phyloP scores from a whole-genome alignment of 35 echinoderm and acorn worm genomes.

The Apostichopus californicus region DNA sequence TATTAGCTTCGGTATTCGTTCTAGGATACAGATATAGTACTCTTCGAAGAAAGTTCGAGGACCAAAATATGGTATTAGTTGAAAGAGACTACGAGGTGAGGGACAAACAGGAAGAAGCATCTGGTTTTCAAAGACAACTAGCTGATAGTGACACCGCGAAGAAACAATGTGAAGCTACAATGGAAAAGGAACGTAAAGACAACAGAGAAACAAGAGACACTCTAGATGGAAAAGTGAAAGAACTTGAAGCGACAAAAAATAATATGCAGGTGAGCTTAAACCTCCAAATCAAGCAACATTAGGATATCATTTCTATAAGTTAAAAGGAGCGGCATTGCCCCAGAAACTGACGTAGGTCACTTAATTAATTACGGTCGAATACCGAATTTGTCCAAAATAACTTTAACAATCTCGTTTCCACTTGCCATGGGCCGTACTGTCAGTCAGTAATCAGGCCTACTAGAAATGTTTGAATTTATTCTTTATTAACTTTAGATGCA shows the following conservation, averaged over 20 bases:
- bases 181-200: conserved; percentile 2
- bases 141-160: not conserved
- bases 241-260: not conserved
- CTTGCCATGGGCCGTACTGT: too few species aligned
- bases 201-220: not conserved
- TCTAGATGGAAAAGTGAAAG: not conserved
- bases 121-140: not conserved
- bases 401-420: too few species aligned
- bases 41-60: not conserved
- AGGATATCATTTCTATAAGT: too few species aligned
- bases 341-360: too few species aligned
- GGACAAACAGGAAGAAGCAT: not conserved
- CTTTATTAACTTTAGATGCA: too few species aligned
- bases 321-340: too few species aligned
- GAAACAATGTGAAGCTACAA: not conserved
- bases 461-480: too few species aligned
- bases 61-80: not conserved
- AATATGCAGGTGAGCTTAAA: not conserved
- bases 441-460: too few species aligned
- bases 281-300: too few species aligned
- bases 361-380: too few species aligned
- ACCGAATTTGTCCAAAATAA: too few species aligned
- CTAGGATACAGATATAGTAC: not conserved
- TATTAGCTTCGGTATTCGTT: not conserved
- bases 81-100: not conserved